These are phyloP conservation scores for Agrilus mali DNA, from an alignment of 2,888 invertebrate species.

Conservation along the genomic window DNA sequence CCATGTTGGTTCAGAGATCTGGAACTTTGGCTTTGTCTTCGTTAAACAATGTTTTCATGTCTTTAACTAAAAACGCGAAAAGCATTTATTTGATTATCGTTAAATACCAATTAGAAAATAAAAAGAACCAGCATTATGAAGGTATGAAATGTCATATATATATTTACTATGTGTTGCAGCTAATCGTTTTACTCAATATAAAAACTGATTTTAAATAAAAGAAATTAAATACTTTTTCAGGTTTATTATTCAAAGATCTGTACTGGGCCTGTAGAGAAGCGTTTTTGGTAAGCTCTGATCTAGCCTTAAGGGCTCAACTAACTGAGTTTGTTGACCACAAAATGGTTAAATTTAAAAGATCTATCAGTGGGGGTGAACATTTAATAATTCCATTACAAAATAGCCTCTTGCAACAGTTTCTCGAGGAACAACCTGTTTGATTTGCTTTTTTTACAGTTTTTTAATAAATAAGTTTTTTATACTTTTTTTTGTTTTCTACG, in stretches of 20 bases:
- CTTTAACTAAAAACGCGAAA: slow-evolving; percentile 79
- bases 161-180: no score
- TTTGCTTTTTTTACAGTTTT: background rate
- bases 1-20: slow-evolving; percentile 66
- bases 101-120: slow-evolving; percentile 67
- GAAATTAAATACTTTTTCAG: slow-evolving; percentile 35
- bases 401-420: slow-evolving; percentile 61
- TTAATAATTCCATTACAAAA: slow-evolving; percentile 68
- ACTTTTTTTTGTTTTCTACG: no score
- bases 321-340: slow-evolving; percentile 95
- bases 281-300: slow-evolving; percentile 86
- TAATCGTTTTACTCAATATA: no score
- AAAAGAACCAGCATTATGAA: slow-evolving; percentile 57
- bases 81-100: slow-evolving; percentile 74
- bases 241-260: slow-evolving; percentile 78
- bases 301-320: slow-evolving; percentile 79
- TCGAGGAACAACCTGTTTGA: slow-evolving; percentile 42
- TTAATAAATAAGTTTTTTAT: slow-evolving; percentile 2
- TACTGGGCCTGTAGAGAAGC: slow-evolving; percentile 76
- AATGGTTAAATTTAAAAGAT: slow-evolving; percentile 68
- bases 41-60: slow-evolving; percentile 77
- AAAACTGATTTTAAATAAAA: no score
- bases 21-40: slow-evolving; percentile 72
- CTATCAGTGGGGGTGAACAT: slow-evolving; percentile 70
- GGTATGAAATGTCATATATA: slow-evolving; percentile 48